Percentiles rank a stretch among this genome's conserved stretches.
phyloP scores from a whole-genome alignment of 2,113 vertebrate species.

The Rhineura floridana region DNA sequence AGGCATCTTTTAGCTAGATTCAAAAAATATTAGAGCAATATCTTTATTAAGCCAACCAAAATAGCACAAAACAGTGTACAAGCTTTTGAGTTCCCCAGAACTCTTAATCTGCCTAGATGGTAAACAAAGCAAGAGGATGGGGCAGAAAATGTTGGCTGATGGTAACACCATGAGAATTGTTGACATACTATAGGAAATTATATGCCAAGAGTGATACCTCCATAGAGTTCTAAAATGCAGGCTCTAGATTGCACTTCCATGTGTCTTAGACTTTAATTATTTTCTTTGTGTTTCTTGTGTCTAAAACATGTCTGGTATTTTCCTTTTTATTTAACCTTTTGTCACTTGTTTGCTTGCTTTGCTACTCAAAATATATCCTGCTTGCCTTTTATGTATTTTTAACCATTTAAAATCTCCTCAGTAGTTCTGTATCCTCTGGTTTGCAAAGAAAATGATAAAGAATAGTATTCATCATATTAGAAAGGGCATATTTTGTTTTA shows the following conservation, averaged over 20 bases:
- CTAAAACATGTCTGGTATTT: no score
- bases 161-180: no score
- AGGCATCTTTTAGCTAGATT: slow-evolving; percentile 21
- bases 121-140: no score
- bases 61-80: no score
- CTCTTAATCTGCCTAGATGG: no score
- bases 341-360: slow-evolving; percentile 24
- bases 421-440: slow-evolving; percentile 4
- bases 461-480: rapidly evolving
- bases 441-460: neutral
- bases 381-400: neutral
- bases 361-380: slow-evolving; percentile 24
- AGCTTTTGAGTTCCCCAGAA: no score
- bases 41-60: slow-evolving; percentile 3
- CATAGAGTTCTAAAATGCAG: neutral
- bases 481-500: no score
- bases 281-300: slow-evolving; percentile 39
- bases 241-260: slow-evolving; percentile 1
- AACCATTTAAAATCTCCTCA: neutral
- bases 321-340: no score
- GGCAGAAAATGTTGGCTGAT: no score
- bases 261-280: slow-evolving; percentile 33
- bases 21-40: no score
- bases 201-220: slow-evolving; percentile 6
- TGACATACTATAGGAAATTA: slow-evolving; percentile 35